Base-by-base conservation (phyloP, 1,140 invertebrate species). In the Sesamia nonagrioides region DNA sequence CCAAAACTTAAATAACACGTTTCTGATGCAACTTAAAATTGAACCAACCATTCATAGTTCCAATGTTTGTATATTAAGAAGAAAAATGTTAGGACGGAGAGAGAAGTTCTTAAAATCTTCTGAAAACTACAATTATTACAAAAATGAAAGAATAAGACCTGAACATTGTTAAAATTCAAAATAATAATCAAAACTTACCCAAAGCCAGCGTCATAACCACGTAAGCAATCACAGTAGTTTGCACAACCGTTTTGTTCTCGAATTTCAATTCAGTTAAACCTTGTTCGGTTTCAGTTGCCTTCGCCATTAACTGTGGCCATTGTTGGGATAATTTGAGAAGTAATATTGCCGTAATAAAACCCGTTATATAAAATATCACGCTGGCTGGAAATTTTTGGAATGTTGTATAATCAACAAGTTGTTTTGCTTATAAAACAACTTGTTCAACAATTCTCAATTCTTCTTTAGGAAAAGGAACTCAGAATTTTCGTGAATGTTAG, bases 141-240 rank as follows among this genome's bases (percentile, higher is more conserved):
- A 27, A 1, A 27, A 27, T 1, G 3, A 27, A 1, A 3, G 3
- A 27, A 27, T 27, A 27, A 3, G 27, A 27, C 27, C 27, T 27
- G 3, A 1, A 27, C 3, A 27, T 27, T 27, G 27, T 27, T 27
- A 27, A 27, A 27, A 27, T 11, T 3, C 35, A 4, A 7, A 60
- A 33, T 15, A n/a, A 71, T 48, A 27, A 21, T 17, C 7, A 40
- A 1, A 1, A 56, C 80, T 50, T 73, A 84, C 83, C 63, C 21
- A 82, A 61, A 52, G 78, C 83, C 5, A 82, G 33, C 17, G 18
- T 7, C 77, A 84, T 76, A n/a, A 79, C 50, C 0, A 68, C 35
- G 27, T 80, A 77, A 37, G 81, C 42, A 11, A 80, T 68, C 0
- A 60, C 6, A 15, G 42, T 80, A n/a, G 40, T 76, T 72, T 60